A percentile compares a stretch with the other conserved stretches of the same genome.
phyloP scores from a whole-genome alignment of 2,888 invertebrate genomes.

The Megastigmus dorsalis region DNA sequence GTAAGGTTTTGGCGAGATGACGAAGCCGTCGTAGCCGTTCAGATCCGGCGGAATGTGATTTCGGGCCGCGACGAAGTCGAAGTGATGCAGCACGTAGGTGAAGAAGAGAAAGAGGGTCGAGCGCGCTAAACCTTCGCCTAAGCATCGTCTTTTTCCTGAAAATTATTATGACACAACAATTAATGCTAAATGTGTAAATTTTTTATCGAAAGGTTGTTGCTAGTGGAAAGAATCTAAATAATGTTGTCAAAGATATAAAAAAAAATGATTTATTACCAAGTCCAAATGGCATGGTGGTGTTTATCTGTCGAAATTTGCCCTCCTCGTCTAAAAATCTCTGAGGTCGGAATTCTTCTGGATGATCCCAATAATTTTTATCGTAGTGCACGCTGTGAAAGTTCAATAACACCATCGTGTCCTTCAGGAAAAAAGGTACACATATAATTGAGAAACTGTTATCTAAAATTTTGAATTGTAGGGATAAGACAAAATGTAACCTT shows the following conservation, averaged over 20 bases:
- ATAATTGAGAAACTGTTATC: too few relatives aligned
- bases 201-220: not conserved
- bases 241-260: too few relatives aligned
- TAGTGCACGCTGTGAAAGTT: conserved; percentile 80
- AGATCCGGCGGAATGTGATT: conserved; percentile 73
- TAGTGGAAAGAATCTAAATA: too few relatives aligned
- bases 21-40: conserved; percentile 77
- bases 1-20: conserved; percentile 78
- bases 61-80: conserved; percentile 68
- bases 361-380: conserved; percentile 78
- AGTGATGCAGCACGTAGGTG: conserved; percentile 73
- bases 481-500: conserved; percentile 74
- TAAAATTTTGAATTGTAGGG: too few relatives aligned
- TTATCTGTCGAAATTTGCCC: conserved; percentile 77
- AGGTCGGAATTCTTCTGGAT: conserved; percentile 79
- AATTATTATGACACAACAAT: conserved; percentile 30
- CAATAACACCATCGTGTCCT: conserved; percentile 79
- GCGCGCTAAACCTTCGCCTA: conserved; percentile 75
- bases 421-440: conserved; percentile 51
- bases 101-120: conserved; percentile 73
- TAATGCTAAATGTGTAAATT: not conserved
- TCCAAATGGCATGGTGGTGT: conserved; percentile 80
- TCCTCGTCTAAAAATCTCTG: conserved; percentile 80
- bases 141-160: conserved; percentile 75
- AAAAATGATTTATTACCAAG: conserved; percentile 76